Conservation (phyloP, 2,797 vertebrate genomes). For the Rhabdomys pumilio region DNA sequence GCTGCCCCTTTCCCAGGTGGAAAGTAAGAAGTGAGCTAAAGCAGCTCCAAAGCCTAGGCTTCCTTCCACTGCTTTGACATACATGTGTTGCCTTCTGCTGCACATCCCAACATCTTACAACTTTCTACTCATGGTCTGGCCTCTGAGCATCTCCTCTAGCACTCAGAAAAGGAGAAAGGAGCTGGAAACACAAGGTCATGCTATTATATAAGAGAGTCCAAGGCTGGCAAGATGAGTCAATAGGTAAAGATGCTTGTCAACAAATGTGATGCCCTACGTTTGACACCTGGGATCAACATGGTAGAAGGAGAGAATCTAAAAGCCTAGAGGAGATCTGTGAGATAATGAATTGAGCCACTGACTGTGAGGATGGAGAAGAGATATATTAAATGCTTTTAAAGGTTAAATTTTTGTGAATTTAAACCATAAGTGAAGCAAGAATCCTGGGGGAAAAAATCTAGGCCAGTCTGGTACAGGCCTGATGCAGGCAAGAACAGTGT, state of each 20-base stretch:
- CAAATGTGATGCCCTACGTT: background rate
- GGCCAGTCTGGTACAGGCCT: background rate
- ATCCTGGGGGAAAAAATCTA: background rate
- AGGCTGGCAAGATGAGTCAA: background rate
- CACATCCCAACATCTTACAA: background rate
- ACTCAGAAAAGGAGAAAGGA: background rate
- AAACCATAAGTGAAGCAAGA: background rate
- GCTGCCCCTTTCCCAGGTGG: background rate
- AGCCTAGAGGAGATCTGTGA: background rate
- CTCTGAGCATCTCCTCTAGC: background rate
- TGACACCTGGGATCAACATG: background rate
- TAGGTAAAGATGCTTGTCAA: background rate
- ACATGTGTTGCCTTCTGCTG: background rate
- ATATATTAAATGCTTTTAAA: conserved; percentile 10
- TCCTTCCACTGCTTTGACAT: background rate
- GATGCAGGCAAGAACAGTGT: background rate
- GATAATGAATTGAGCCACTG: background rate
- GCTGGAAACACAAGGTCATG: background rate
- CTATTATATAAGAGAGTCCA: background rate
- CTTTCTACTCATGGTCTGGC: background rate
- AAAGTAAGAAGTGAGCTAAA: background rate
- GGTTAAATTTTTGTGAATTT: conserved; percentile 5
- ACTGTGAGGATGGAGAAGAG: background rate
- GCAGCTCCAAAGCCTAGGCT: background rate
- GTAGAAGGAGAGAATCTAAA: background rate